These are phyloP conservation scores for Gadus chalcogrammus DNA, from an alignment of 2,113 vertebrate genomes.

Conservation along the genomic window DNA sequence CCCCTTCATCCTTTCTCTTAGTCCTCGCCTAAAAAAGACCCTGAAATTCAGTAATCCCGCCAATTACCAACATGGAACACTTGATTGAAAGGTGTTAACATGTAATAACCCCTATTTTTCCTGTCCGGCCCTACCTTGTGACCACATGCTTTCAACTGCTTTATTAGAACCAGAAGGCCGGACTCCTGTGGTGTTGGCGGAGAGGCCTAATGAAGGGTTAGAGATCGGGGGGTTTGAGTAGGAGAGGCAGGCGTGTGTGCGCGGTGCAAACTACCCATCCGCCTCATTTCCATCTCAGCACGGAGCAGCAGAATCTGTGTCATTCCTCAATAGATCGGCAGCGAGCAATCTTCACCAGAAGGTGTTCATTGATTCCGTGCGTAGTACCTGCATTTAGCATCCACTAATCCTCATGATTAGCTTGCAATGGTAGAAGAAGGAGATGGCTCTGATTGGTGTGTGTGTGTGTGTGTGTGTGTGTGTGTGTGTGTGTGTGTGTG, in stretches of 20 bases:
- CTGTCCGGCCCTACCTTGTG: not conserved
- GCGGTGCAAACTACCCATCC: constrained; percentile 40
- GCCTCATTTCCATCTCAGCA: constrained; percentile 29
- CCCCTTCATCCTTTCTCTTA: constrained; percentile 28
- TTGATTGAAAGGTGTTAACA: constrained; percentile 18
- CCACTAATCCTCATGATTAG: constrained; percentile 66
- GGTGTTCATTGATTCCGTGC: constrained; percentile 2
- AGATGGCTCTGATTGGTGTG: constrained; percentile 1
- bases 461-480: too few species aligned
- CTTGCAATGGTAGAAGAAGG: constrained; percentile 42
- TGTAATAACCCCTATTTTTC: constrained; percentile 17
- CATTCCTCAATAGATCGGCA: constrained; percentile 49
- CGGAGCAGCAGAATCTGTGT: constrained; percentile 44
- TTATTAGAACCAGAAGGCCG: constrained; percentile 40
- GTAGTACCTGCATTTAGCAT: constrained; percentile 42
- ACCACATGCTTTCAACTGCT: constrained; percentile 29
- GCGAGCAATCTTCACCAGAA: too few species aligned
- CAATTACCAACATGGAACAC: constrained; percentile 15
- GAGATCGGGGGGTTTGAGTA: constrained; percentile 26
- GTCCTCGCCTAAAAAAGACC: constrained; percentile 6
- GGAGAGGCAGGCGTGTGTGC: constrained; percentile 49
- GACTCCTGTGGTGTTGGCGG: constrained; percentile 40
- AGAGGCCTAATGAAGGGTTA: constrained; percentile 42
- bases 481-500: too few species aligned
- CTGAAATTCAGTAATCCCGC: constrained; percentile 4